Base-by-base conservation (phyloP, 2,888 invertebrate genomes). In the Cosmorhoe ocellata region DNA sequence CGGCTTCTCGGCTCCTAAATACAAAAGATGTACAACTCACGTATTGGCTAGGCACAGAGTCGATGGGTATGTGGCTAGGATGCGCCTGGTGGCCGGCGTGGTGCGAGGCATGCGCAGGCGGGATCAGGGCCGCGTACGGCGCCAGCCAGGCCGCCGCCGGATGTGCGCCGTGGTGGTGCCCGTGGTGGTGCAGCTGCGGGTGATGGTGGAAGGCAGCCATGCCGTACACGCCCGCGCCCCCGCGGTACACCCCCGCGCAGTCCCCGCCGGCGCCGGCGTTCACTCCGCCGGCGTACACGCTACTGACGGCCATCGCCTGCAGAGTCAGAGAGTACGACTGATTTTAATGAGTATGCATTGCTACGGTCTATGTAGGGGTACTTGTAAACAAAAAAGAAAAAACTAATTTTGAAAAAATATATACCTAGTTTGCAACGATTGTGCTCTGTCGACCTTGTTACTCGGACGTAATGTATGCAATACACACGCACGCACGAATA, bases 1-100 rank as follows among this genome's bases (percentile, higher is more conserved):
- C 18, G 4, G 18, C 18, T 2, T 18, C 18, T 18, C 18, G 18
- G 18, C 8, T 10, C 22, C 11, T 36, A 11, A 11, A 36, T 7
- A 24, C 6, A 36, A 2, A 33, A 13, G 2, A 8, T 24, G 5
- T 28, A 46, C 5, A 24, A 84, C 89, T 86, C 61, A 89, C 90
- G 71, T 88, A 90, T 89, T 89, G 90, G 82, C 81, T 88, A 78
- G 87, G 86, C 76, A 87, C 88, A 45, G 87, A 82, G 66, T 87
- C 88, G 69, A 88, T 84, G 63, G 87, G 90, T 74, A 87, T 79
- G 67, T 84, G 90, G 53, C 78, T 71, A 45, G 79, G 85, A 67
- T 84, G 90, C 52, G 84, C 78, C 45, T 81, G 78, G 59, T 84
- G 84, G 31, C 82, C 71, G 33, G 75, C 87, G 73, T 79, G 86